These are phyloP conservation scores for Psittacara wagleri DNA, from an alignment of 2,113 vertebrate species.

Conservation along the genomic window DNA sequence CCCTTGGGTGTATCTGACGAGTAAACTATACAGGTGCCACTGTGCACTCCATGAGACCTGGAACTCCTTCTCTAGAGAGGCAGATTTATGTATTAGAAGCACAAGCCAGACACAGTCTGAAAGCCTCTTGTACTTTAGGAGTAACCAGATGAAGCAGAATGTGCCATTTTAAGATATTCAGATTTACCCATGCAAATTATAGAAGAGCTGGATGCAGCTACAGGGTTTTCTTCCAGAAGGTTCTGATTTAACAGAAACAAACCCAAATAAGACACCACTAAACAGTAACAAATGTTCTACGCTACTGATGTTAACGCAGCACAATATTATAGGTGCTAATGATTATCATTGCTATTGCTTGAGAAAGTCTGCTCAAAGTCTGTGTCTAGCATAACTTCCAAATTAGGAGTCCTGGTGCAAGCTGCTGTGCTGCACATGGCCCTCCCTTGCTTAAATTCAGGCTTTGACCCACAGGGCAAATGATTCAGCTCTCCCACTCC, in stretches of 20 bases:
- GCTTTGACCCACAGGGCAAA: conserved; percentile 26
- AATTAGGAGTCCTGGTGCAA: not conserved
- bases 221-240: not conserved
- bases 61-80: not conserved
- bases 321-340: not conserved
- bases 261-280: not conserved
- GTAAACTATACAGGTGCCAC: not conserved
- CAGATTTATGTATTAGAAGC: not conserved
- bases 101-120: not conserved
- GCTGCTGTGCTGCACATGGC: not conserved
- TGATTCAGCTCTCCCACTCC: conserved; percentile 36
- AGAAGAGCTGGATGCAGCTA: not conserved
- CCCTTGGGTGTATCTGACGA: not conserved
- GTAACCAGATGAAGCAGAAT: not conserved
- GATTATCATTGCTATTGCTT: not conserved
- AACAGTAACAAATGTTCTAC: conserved; percentile 19
- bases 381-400: not conserved
- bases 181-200: not conserved
- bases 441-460: not conserved
- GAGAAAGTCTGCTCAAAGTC: not conserved
- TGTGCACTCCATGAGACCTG: not conserved
- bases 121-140: not conserved
- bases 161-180: not conserved
- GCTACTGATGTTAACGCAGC: not conserved
- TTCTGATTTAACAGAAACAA: conserved; percentile 3